Evolutionary conservation across 2,113 vertebrate species (phyloP).

Genomic region (Ahaetulla prasina): DNA sequence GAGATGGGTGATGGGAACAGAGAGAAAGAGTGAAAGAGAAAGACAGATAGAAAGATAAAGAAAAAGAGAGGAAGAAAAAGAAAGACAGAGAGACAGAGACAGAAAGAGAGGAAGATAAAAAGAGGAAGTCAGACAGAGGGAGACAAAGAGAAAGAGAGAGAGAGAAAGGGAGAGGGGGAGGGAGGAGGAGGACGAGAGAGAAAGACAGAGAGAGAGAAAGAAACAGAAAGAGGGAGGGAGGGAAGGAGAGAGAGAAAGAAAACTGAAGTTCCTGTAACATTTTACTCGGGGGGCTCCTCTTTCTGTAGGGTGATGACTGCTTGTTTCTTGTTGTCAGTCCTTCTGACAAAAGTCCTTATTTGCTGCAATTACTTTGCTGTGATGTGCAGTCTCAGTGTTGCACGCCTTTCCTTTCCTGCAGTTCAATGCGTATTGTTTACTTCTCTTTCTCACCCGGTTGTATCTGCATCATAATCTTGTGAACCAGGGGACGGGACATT

Average conservation of each 20-base stretch:
- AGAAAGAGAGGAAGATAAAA: accelerated
- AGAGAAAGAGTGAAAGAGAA: too few species aligned
- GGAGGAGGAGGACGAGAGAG: too few species aligned
- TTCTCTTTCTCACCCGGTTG: not conserved
- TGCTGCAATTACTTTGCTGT: not conserved
- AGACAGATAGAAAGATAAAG: too few species aligned
- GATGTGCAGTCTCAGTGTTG: not conserved
- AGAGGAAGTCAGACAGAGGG: too few species aligned
- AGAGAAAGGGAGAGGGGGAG: too few species aligned
- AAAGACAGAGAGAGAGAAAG: too few species aligned
- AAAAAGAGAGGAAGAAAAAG: too few species aligned
- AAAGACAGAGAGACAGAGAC: too few species aligned
- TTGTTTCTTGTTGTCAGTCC: not conserved
- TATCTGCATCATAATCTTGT: not conserved
- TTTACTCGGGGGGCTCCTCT: not conserved
- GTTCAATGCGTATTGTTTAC: not conserved
- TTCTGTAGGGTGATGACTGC: not conserved
- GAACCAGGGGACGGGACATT: not conserved
- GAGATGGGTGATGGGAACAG: too few species aligned
- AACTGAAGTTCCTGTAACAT: not conserved
- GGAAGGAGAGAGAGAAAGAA: not conserved
- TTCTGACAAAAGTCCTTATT: not conserved
- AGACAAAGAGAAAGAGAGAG: too few species aligned
- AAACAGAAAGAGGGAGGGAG: too few species aligned
- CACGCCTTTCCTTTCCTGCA: not conserved